Conservation (phyloP, 2,797 vertebrate species). For the Limosa lapponica region DNA sequence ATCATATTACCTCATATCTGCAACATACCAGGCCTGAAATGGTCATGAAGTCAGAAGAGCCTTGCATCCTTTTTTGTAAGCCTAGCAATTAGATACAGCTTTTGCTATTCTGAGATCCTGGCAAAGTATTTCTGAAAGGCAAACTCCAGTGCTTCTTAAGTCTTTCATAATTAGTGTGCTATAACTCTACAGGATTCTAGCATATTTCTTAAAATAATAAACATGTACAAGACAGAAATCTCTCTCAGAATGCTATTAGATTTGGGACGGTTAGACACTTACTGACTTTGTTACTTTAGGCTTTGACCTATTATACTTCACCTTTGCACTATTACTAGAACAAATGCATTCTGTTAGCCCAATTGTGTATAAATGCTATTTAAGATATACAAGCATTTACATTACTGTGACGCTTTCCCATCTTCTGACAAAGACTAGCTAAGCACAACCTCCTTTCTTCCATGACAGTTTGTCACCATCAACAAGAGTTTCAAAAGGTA, state of each 20-base stretch:
- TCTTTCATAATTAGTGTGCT: background rate
- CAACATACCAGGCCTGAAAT: background rate
- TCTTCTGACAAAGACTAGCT: background rate
- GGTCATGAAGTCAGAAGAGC: background rate
- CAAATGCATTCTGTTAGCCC: background rate
- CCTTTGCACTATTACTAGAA: background rate
- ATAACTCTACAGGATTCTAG: background rate
- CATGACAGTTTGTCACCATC: background rate
- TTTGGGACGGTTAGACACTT: background rate
- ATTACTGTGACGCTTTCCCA: background rate
- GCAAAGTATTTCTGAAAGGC: background rate
- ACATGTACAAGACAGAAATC: background rate
- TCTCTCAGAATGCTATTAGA: background rate
- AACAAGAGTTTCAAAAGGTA: background rate
- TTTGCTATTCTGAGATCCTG: background rate
- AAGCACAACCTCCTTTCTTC: background rate
- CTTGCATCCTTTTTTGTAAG: background rate
- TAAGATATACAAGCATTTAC: background rate
- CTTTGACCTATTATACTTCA: background rate
- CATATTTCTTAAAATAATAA: background rate
- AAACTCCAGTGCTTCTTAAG: background rate
- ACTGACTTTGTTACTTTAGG: background rate
- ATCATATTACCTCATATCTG: background rate
- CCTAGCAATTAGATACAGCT: background rate
- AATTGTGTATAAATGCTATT: background rate